These are phyloP conservation scores for Petaurus breviceps DNA, from an alignment of 2,113 vertebrate species.

Conservation along the genomic window DNA sequence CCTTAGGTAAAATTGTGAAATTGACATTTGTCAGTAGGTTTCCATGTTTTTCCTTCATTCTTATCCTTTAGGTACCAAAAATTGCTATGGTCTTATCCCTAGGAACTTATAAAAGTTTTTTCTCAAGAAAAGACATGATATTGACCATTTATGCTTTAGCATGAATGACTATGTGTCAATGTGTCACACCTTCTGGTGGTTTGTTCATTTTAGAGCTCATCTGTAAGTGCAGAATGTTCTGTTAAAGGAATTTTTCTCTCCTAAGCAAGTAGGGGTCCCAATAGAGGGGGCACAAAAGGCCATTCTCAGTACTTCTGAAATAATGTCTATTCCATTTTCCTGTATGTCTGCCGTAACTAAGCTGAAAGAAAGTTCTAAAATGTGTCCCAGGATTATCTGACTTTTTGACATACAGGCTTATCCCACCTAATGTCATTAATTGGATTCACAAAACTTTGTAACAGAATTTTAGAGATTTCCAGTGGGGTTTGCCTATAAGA, in stretches of 20 bases:
- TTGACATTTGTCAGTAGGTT: background rate
- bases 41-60: background rate
- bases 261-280: background rate
- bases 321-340: background rate
- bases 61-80: background rate
- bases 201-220: background rate
- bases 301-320: background rate
- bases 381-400: background rate
- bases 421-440: background rate
- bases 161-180: background rate
- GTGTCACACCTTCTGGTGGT: background rate
- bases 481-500: background rate
- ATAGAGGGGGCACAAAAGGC: background rate
- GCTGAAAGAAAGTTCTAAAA: background rate
- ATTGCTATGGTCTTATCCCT: background rate
- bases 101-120: background rate
- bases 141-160: background rate
- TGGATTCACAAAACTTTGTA: background rate
- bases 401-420: background rate
- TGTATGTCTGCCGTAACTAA: background rate
- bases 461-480: background rate
- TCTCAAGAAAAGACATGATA: background rate
- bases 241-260: background rate
- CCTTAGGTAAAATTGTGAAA: background rate
- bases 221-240: background rate